These are phyloP conservation scores for Nesogale talazaci DNA, from an alignment of 2,113 vertebrate genomes.

Conservation along the genomic window DNA sequence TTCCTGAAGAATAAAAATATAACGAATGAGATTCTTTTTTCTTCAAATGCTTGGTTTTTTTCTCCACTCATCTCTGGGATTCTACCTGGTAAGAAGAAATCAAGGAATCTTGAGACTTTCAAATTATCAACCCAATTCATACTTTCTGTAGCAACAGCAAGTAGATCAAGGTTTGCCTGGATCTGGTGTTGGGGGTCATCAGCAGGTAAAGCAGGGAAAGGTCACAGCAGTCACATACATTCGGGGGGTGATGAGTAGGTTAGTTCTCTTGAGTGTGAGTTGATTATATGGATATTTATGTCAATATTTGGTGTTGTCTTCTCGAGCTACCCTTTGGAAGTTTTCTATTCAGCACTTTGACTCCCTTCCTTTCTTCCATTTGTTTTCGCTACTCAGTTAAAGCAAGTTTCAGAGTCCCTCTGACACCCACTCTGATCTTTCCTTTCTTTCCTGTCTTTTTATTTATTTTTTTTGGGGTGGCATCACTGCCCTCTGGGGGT, in stretches of 20 bases:
- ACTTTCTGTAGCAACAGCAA: background rate
- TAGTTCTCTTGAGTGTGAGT: background rate
- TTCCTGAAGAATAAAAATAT: conserved; percentile 43
- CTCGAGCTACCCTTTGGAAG: no score
- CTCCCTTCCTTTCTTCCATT: no score
- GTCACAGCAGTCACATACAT: background rate
- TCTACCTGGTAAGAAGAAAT: background rate
- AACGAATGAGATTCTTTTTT: conserved; percentile 36
- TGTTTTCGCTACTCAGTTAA: no score
- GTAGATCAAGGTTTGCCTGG: background rate
- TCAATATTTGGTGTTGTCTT: no score
- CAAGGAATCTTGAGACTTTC: background rate
- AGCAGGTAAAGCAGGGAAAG: background rate
- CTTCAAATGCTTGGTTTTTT: conserved; percentile 56
- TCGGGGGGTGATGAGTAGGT: background rate
- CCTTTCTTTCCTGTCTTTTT: no score
- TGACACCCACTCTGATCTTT: no score
- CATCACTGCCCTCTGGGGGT: no score
- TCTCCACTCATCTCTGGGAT: background rate
- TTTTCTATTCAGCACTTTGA: no score
- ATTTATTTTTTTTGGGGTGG: no score
- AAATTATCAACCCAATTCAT: no score
- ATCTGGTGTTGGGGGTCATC: background rate
- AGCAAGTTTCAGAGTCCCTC: no score
- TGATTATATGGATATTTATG: background rate